Evolutionary conservation across 2,797 vertebrate species (phyloP), one percentile per base, ranked within the genome.

Genomic region (Rhyacichthys aspro): DNA sequence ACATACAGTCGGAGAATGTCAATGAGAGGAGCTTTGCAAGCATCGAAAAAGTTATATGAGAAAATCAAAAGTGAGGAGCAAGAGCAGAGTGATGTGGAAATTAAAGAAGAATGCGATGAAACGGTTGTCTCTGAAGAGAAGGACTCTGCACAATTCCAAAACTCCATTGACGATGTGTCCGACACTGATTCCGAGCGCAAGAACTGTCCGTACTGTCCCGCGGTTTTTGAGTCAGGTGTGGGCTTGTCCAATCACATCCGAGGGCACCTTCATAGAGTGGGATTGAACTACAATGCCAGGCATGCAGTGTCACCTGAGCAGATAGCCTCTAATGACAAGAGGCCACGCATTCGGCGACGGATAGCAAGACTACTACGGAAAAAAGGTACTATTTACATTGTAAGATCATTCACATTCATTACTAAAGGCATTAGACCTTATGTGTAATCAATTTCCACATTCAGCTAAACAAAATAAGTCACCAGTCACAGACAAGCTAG

Each of bases 241-340:
- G 95, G 96, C 52, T 91, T 99, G 81, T 98, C 96, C 75, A 98
- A 98, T 91, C 97, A 99, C 37, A 93, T 98, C 55, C 92, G 97
- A 81, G 96, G 97, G 63, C 97, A 99, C 90, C 94, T 98, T 84
- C 95, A 99, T 81, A 93, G 97, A 89, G 95, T 95, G 43, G 95
- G 97, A 66, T 83, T 98, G 68, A 96, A 93, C 78, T 96, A 96
- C 70, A 94, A 96, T 76, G 96, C 95, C 48, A 95, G 95, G 18
- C 96, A 98, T 47, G 93, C 94, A 78, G 94, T 96, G 49, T 92
- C 97, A 74, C 93, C 94, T 61, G 95, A 96, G 74, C 94, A 97
- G 69, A 94, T 96, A 87, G 94, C 95, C 69, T 96, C 93, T 81
- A 95, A 93, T 76, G 96, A 98, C 84, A 96, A 94, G 88, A 95